phyloP scores from a whole-genome alignment of 2,888 invertebrate species.

The Plusia festucae region DNA sequence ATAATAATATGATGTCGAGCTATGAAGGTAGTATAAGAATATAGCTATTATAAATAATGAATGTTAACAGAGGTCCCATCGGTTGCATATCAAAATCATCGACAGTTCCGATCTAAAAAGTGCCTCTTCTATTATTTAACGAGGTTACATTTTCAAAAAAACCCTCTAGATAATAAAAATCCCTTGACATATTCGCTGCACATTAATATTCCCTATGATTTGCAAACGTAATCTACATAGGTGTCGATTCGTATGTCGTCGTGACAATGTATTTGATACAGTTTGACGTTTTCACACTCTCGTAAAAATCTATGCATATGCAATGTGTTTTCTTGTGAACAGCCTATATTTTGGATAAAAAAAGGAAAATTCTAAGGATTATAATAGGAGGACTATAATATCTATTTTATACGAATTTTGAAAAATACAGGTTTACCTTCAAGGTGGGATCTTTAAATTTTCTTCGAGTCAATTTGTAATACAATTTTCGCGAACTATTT shows the following conservation, averaged over 20 bases:
- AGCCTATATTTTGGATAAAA: neutral
- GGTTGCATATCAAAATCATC: neutral
- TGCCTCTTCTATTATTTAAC: neutral
- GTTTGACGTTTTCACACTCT: conserved; percentile 34
- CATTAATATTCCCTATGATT: conserved; percentile 28
- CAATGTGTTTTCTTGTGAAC: conserved; percentile 34
- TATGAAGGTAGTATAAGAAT: no score
- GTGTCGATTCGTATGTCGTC: conserved; percentile 41
- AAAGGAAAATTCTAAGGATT: neutral
- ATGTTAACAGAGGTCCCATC: no score
- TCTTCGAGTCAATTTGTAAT: no score
- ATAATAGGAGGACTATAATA: no score
- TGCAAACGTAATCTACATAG: conserved; percentile 36
- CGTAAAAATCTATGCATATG: conserved; percentile 56
- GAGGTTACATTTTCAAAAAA: neutral
- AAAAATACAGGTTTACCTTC: no score
- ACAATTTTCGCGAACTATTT: no score
- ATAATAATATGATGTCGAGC: no score
- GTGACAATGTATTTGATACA: conserved; percentile 20
- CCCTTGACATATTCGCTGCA: neutral
- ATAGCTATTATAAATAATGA: no score
- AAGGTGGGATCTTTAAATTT: no score
- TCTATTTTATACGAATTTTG: no score
- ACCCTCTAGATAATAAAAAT: conserved; percentile 8
- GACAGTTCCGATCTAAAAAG: neutral